Evolutionary conservation across 2,888 invertebrate genomes (phyloP).

Genomic region (Corythucha ciliata): DNA sequence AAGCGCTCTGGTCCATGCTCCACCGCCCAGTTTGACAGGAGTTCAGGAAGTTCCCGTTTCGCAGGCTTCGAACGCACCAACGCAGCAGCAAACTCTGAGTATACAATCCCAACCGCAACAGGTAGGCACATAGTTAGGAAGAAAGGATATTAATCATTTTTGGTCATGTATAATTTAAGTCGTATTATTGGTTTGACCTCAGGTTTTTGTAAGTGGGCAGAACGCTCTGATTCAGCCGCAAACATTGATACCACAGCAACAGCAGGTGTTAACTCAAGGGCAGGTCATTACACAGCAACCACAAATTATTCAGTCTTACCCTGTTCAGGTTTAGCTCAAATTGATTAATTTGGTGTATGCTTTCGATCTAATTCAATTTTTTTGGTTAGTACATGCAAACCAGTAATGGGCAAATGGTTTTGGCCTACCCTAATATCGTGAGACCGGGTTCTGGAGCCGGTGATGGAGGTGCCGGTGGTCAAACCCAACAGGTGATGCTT

Average conservation of each 20-base stretch:
- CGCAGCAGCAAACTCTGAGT: background rate
- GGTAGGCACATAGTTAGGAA: too few relatives aligned
- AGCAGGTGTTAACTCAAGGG: slow-evolving; percentile 22
- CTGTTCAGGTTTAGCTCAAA: slow-evolving; percentile 29
- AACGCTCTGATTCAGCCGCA: slow-evolving; percentile 43
- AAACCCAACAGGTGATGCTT: slow-evolving; percentile 29
- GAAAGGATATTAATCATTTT: too few relatives aligned
- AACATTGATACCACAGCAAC: slow-evolving; percentile 36
- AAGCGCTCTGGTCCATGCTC: background rate
- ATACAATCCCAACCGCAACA: background rate
- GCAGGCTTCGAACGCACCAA: background rate
- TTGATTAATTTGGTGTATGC: background rate
- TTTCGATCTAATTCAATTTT: slow-evolving; percentile 11
- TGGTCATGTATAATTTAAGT: too few relatives aligned
- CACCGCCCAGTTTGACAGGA: slow-evolving; percentile 6
- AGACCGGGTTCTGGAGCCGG: slow-evolving; percentile 17
- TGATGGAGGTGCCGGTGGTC: background rate
- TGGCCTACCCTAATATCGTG: slow-evolving; percentile 28
- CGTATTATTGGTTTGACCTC: too few relatives aligned
- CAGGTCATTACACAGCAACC: slow-evolving; percentile 32
- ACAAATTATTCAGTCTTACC: slow-evolving; percentile 34
- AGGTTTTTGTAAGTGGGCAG: slow-evolving; percentile 43
- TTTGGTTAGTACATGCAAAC: slow-evolving; percentile 29
- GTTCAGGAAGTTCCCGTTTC: background rate
- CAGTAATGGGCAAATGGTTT: slow-evolving; percentile 30